Evolutionary conservation across 2,888 invertebrate genomes (phyloP).

Genomic region (Mesochorus sp.): DNA sequence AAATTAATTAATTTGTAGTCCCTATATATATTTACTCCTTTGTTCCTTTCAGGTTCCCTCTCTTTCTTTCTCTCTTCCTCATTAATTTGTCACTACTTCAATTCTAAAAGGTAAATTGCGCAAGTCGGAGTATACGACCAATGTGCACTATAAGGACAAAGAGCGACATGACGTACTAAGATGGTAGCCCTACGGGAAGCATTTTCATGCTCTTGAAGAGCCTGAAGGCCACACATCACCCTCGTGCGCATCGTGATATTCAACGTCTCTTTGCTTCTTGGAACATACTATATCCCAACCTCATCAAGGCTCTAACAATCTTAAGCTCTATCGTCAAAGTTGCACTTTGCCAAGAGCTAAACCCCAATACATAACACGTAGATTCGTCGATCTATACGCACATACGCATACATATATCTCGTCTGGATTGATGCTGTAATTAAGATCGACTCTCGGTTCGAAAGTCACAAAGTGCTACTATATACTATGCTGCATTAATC

Average conservation of each 20-base stretch:
- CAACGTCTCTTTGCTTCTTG: background rate
- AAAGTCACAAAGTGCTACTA: slow-evolving; percentile 39
- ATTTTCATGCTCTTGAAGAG: slow-evolving; percentile 40
- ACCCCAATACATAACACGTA: slow-evolving; percentile 1
- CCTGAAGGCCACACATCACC: slow-evolving; percentile 33
- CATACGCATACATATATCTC: slow-evolving; percentile 8
- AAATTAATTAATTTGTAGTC: slow-evolving; percentile 18
- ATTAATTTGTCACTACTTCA: background rate
- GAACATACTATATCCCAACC: slow-evolving; percentile 65
- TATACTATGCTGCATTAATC: slow-evolving; percentile 42
- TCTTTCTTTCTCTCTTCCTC: slow-evolving; percentile 1
- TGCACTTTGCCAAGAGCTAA: slow-evolving; percentile 45
- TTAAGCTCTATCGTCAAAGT: slow-evolving; percentile 69
- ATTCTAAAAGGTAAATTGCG: slow-evolving; percentile 45
- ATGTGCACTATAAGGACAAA: slow-evolving; percentile 72
- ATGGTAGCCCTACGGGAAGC: slow-evolving; percentile 67
- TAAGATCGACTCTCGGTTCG: slow-evolving; percentile 66
- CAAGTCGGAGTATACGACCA: slow-evolving; percentile 35
- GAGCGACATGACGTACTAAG: slow-evolving; percentile 73
- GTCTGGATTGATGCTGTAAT: slow-evolving; percentile 67
- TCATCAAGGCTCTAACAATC: slow-evolving; percentile 74
- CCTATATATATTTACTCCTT: slow-evolving; percentile 9
- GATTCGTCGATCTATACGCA: background rate
- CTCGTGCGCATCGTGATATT: slow-evolving; percentile 5
- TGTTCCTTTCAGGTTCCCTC: slow-evolving; percentile 11